Base-by-base conservation (phyloP, 1,140 invertebrate species). In the Melitaea cinxia region DNA sequence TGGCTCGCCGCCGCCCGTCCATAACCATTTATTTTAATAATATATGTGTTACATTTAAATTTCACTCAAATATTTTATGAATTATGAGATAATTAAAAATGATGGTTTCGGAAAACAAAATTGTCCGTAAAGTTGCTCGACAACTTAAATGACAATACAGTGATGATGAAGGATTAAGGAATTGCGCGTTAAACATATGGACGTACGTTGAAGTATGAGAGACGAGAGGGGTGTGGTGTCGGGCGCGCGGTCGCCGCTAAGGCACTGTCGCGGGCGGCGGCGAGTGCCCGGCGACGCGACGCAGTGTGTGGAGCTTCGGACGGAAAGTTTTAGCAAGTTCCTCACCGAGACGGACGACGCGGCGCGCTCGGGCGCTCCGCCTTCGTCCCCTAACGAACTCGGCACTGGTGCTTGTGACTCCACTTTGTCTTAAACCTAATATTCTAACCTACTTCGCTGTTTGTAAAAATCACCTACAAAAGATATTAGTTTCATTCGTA, bases 391-490 rank as follows among this genome's bases (percentile, higher is more conserved):
- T 70, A 70, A 76, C 77, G 75, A 77, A 69, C 79, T 80, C 76
- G 75, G 72, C 80, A 82, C 74, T 80, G 77, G 75, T 80, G 78
- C 77, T 82, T 78, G 77, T 83, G 73, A 79, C 77, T 83, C 76
- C 68, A 82, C 77, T 77, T 77, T 72, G 77, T 79, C 84, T 88
- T 88, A 88, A 78, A 73, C 75, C 65, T 86, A 86, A 82, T 75
- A 73, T 67, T 87, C 80, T 87, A 88, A 85, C 82, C 88, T 90
- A 90, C 85, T 72, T 88, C 87, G 85, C 88, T 78, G 77, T 90
- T 66, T 90, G 88, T 90, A 90, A 90, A 89, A 90, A 85, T 90
- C 82, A 80, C 84, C 88, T 90, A 90, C 88, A 90, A 88, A 90
- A 90, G 88, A 90, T 90, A 90, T 88, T 88, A 88, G 77, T 88